phyloP scores from a whole-genome alignment of 2,797 vertebrate species.

The Tapirus indicus region DNA sequence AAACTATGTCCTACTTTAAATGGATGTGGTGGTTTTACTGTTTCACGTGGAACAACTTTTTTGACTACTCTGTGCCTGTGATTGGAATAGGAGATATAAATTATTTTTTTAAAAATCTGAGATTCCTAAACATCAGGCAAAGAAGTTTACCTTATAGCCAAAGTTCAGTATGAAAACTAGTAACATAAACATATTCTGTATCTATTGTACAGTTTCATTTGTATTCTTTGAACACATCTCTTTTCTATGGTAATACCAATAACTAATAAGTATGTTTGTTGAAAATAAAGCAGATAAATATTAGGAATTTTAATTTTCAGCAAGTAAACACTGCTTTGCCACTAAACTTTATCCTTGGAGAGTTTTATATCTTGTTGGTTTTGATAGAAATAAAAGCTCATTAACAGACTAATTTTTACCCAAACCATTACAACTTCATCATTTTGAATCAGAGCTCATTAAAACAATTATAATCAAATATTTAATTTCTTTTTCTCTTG shows the following conservation, averaged over 20 bases:
- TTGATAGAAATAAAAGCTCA: slow-evolving; percentile 90
- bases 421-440: slow-evolving; percentile 88
- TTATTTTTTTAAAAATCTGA: neutral
- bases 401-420: slow-evolving; percentile 89
- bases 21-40: neutral
- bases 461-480: slow-evolving; percentile 93
- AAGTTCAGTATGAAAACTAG: slow-evolving; percentile 10
- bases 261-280: slow-evolving; percentile 72
- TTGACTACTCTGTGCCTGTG: neutral
- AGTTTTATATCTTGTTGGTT: slow-evolving; percentile 87
- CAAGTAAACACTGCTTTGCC: slow-evolving; percentile 86
- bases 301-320: slow-evolving; percentile 84
- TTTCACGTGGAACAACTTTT: neutral
- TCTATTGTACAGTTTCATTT: slow-evolving; percentile 14
- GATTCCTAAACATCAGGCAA: neutral
- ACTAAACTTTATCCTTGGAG: slow-evolving; percentile 88
- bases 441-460: slow-evolving; percentile 92
- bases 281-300: slow-evolving; percentile 78
- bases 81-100: neutral
- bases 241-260: slow-evolving; percentile 49
- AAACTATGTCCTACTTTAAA: neutral
- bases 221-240: slow-evolving; percentile 4
- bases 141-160: neutral
- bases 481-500: slow-evolving; percentile 90
- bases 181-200: neutral